phyloP scores from a whole-genome alignment of 2,888 invertebrate genomes.

The Bellardia pandia region DNA sequence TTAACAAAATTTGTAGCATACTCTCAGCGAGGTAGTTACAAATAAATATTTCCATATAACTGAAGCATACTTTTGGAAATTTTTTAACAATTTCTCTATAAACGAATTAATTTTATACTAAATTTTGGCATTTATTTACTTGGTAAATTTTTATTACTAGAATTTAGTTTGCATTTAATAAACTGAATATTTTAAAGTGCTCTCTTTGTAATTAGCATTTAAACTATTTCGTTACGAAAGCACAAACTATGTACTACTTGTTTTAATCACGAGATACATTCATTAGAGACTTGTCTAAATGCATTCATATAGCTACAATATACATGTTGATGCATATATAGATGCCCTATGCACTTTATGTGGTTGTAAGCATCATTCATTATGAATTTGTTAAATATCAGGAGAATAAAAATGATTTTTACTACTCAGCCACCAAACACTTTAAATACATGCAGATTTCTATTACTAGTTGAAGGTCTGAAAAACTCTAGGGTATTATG shows the following conservation, averaged over 20 bases:
- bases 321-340: neutral
- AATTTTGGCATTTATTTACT: no score
- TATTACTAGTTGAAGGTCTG: neutral
- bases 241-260: neutral
- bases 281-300: neutral
- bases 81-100: no score
- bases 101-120: no score
- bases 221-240: neutral
- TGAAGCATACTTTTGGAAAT: no score
- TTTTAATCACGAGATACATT: slow-evolving; percentile 21
- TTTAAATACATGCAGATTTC: neutral
- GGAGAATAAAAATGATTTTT: neutral
- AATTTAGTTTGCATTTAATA: no score
- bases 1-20: no score
- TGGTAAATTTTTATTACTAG: no score
- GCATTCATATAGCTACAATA: neutral
- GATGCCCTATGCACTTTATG: neutral
- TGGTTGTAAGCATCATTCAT: slow-evolving; percentile 20
- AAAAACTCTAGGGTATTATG: neutral
- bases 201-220: neutral
- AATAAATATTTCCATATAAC: no score
- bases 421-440: neutral
- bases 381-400: slow-evolving; percentile 15
- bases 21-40: no score
- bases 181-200: neutral